A percentile compares a stretch with the other conserved stretches of the same genome.
Evolutionary conservation across 2,113 vertebrate genomes (phyloP).

Genomic region (Pitta sordida): DNA sequence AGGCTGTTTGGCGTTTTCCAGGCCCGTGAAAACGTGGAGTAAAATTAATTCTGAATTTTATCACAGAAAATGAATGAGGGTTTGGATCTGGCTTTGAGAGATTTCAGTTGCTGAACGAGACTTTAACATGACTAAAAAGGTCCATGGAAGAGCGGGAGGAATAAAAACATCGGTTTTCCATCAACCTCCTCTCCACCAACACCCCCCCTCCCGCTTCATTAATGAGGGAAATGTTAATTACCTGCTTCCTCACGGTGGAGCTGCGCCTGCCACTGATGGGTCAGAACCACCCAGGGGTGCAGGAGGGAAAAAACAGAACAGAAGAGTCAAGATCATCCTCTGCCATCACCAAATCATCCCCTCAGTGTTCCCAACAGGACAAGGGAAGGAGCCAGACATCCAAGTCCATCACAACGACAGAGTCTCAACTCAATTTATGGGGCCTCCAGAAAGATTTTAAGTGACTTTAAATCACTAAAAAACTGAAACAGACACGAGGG

Average conservation of each 20-base stretch:
- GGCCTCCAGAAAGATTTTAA: neutral
- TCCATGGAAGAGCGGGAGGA: accelerated
- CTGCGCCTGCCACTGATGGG: conserved; percentile 79
- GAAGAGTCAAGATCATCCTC: neutral
- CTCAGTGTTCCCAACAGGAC: neutral
- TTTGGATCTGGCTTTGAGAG: neutral
- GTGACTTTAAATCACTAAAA: neutral
- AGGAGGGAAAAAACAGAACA: conserved; percentile 28
- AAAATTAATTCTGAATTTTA: neutral
- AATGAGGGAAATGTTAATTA: conserved; percentile 64
- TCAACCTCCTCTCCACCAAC: neutral
- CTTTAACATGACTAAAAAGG: neutral
- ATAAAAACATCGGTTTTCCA: neutral
- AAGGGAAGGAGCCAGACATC: neutral
- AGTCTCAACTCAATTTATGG: neutral
- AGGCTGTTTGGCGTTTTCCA: neutral
- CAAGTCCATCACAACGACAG: neutral
- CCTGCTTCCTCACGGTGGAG: conserved; percentile 92
- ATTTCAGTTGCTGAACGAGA: neutral
- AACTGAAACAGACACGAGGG: neutral
- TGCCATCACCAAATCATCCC: accelerated
- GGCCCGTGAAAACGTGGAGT: neutral
- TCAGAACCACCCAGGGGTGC: neutral
- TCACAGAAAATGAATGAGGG: accelerated
- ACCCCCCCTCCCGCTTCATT: accelerated